phyloP scores from a whole-genome alignment of 2,888 invertebrate genomes.

The Synergus itoensis region DNA sequence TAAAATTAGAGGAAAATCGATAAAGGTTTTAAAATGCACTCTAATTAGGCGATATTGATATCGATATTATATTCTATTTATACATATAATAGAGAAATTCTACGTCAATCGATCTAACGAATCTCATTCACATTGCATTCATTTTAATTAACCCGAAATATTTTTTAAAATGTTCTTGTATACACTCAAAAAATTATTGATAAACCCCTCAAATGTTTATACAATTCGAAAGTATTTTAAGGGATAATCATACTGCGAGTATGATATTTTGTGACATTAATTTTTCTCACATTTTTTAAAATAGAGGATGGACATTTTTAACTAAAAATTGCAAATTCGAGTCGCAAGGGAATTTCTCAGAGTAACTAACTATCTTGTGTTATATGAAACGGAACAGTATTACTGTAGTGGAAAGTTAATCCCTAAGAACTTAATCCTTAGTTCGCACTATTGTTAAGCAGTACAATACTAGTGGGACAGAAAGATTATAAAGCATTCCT shows the following conservation, averaged over 20 bases:
- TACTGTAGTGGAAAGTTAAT: background rate
- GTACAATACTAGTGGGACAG: background rate
- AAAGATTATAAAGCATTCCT: background rate
- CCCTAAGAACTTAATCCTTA: background rate
- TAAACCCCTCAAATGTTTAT: too few relatives aligned
- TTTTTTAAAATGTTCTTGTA: background rate
- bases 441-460: conserved; percentile 4
- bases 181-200: too few relatives aligned
- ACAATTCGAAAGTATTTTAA: background rate
- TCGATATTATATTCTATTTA: background rate
- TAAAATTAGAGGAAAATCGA: conserved; percentile 15
- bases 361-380: background rate
- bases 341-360: background rate
- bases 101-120: conserved; percentile 44
- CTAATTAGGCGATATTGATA: background rate
- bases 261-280: background rate
- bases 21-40: background rate
- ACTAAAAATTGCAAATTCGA: background rate
- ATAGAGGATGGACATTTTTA: background rate
- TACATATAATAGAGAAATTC: conserved; percentile 47
- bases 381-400: background rate
- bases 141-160: background rate
- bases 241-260: background rate
- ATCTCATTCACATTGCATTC: conserved; percentile 38
- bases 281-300: background rate